Evolutionary conservation across 37 sponge, comb jelly and placozoan species (phyloP).

Genomic region (Ephydatia muelleri): DNA sequence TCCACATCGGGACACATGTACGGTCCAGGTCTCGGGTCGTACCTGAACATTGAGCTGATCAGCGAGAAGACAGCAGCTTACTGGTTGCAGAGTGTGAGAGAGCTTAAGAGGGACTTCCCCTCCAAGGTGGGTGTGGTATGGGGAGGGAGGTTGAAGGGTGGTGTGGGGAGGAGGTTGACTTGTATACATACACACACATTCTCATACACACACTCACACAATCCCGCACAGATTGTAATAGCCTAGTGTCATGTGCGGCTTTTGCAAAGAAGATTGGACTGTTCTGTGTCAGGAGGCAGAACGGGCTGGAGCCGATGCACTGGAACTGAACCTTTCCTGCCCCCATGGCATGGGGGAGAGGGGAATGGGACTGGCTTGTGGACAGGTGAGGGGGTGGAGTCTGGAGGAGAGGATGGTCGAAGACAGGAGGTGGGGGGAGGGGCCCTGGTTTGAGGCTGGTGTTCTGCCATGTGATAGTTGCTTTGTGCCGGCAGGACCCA

Average conservation of each 20-base stretch:
- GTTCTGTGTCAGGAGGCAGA: slow-evolving; percentile 71
- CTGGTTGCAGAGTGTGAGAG: slow-evolving; percentile 88
- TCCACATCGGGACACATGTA: slow-evolving; percentile 83
- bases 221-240: slow-evolving; percentile 73
- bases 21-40: slow-evolving; percentile 93
- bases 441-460: not conserved
- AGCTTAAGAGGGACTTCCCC: slow-evolving; percentile 93
- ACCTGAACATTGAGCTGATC: slow-evolving; percentile 96
- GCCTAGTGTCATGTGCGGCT: slow-evolving; percentile 97
- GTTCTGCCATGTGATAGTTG: not conserved
- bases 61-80: slow-evolving; percentile 96
- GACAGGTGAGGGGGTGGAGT: slow-evolving; percentile 60
- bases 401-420: not conserved
- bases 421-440: not conserved
- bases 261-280: slow-evolving; percentile 85
- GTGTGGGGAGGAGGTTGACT: no score
- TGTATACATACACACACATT: no score
- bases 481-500: slow-evolving; percentile 46
- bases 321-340: slow-evolving; percentile 96
- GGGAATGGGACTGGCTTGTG: slow-evolving; percentile 97
- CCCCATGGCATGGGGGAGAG: slow-evolving; percentile 98
- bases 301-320: slow-evolving; percentile 92
- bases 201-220: not conserved
- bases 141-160: no score
- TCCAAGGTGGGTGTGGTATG: slow-evolving; percentile 66